Conservation (phyloP, 1,140 invertebrate species). For the Ips typographus region DNA sequence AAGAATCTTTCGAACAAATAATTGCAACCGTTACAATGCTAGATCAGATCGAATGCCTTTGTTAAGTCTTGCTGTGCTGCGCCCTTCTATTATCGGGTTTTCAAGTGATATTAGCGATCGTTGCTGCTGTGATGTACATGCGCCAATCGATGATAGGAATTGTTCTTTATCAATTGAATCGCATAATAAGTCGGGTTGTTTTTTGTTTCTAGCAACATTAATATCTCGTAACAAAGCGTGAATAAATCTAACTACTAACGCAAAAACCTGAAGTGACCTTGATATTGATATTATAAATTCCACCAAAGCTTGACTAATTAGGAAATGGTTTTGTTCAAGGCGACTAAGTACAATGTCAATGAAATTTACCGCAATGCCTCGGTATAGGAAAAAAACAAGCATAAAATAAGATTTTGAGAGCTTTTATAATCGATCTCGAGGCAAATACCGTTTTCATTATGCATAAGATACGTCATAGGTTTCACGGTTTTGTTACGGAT, state of each 20-base stretch:
- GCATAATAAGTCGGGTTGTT: too few relatives aligned
- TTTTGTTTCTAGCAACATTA: too few relatives aligned
- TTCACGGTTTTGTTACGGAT: neutral
- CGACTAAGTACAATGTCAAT: slow-evolving; percentile 34
- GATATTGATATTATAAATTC: slow-evolving; percentile 39
- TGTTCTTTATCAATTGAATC: too few relatives aligned
- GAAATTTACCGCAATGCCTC: slow-evolving; percentile 31
- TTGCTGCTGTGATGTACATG: too few relatives aligned
- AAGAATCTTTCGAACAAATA: too few relatives aligned
- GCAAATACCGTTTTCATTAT: slow-evolving; percentile 4
- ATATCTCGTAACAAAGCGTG: neutral
- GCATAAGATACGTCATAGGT: neutral
- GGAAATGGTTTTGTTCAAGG: slow-evolving; percentile 37
- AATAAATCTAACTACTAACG: slow-evolving; percentile 7
- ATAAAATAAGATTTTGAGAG: slow-evolving; percentile 13
- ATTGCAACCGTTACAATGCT: too few relatives aligned
- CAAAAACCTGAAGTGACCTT: slow-evolving; percentile 28
- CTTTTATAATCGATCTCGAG: slow-evolving; percentile 12
- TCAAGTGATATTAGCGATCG: too few relatives aligned
- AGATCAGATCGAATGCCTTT: too few relatives aligned
- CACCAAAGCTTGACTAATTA: slow-evolving; percentile 38
- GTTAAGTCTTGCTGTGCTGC: too few relatives aligned
- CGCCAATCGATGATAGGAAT: too few relatives aligned
- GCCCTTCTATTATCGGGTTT: too few relatives aligned
- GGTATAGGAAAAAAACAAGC: slow-evolving; percentile 7